A percentile compares a stretch with the other conserved stretches of the same genome.
Evolutionary conservation across 2,888 invertebrate species (phyloP).

Genomic region (Catonia carolina): DNA sequence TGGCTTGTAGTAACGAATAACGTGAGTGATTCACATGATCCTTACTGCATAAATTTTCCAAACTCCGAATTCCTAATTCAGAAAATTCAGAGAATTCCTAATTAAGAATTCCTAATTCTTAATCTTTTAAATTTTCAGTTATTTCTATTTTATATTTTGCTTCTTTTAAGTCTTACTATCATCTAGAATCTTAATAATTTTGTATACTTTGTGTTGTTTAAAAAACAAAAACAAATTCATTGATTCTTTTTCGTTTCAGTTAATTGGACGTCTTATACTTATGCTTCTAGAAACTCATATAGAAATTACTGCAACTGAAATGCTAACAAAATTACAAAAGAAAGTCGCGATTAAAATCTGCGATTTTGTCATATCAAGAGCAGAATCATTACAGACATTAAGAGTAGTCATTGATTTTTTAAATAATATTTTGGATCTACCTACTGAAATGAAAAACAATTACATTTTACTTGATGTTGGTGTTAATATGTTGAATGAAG

Average conservation of each 20-base stretch:
- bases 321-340: constrained; percentile 10
- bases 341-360: constrained; percentile 16
- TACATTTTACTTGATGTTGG: constrained; percentile 20
- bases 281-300: constrained; percentile 16
- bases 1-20: no score
- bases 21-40: no score
- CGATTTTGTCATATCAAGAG: constrained; percentile 9
- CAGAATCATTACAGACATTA: constrained; percentile 12
- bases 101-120: no score
- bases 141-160: no score
- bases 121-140: no score
- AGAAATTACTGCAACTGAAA: constrained; percentile 1
- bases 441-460: constrained; percentile 5
- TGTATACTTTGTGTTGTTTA: no score
- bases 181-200: no score
- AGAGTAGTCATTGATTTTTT: constrained; percentile 12
- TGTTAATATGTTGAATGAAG: constrained; percentile 20
- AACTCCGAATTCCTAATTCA: no score
- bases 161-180: no score
- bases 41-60: no score
- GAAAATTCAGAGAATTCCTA: no score
- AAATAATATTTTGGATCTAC: background rate
- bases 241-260: constrained; percentile 7
- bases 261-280: constrained; percentile 17
- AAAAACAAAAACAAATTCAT: no score